phyloP scores from a whole-genome alignment of 2,888 invertebrate species.

The Amphipoea lucens region DNA sequence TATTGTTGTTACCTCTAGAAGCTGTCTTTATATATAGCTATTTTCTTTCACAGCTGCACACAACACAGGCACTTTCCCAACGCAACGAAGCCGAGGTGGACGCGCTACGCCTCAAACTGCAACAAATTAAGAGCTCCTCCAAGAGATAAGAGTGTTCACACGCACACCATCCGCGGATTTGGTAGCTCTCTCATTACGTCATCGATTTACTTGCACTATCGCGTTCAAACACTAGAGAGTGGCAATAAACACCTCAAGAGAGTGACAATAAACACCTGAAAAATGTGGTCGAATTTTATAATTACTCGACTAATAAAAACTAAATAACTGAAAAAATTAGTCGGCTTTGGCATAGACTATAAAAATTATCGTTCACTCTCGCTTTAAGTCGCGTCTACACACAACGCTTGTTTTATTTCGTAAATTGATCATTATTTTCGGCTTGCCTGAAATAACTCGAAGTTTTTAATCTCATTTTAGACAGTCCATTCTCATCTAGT shows the following conservation, averaged over 20 bases:
- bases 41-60: conserved; percentile 80
- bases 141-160: conserved; percentile 84
- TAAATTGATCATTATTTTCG: conserved; percentile 29
- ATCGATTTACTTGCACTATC: conserved; percentile 54
- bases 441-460: conserved; percentile 58
- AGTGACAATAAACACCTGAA: conserved; percentile 14
- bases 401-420: conserved; percentile 46
- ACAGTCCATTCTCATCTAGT: conserved; percentile 71
- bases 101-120: conserved; percentile 87
- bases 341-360: conserved; percentile 16
- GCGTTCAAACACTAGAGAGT: conserved; percentile 37
- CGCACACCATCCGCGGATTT: conserved; percentile 66
- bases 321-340: conserved; percentile 9
- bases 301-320: conserved; percentile 17
- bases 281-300: conserved; percentile 18
- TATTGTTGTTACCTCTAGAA: no score
- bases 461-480: conserved; percentile 64
- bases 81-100: conserved; percentile 88
- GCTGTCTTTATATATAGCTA: neutral
- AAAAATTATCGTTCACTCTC: conserved; percentile 39
- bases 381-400: conserved; percentile 20
- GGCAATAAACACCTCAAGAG: conserved; percentile 16
- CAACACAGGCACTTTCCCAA: conserved; percentile 81
- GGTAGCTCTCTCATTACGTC: conserved; percentile 77
- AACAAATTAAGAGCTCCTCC: conserved; percentile 89